A percentile compares a stretch with the other conserved stretches of the same genome.
Conservation (phyloP, 2,888 invertebrate genomes). For the Noctua janthina region DNA sequence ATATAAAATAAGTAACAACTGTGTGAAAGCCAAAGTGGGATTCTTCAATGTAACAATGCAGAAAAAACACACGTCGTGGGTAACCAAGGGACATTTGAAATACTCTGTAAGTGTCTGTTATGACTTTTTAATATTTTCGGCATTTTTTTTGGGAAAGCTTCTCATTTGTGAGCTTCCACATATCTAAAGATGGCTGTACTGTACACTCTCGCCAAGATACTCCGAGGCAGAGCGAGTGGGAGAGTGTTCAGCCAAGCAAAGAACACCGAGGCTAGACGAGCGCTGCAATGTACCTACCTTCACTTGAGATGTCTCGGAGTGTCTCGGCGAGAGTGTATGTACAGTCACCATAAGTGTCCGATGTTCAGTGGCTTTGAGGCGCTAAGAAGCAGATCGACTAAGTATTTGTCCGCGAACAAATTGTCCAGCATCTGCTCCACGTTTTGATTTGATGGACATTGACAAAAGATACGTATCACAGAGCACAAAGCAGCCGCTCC, state of each 20-base stretch:
- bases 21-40: constrained; percentile 20
- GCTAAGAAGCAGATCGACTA: too few relatives aligned
- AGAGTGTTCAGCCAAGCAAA: neutral
- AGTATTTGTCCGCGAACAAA: too few relatives aligned
- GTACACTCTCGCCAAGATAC: neutral
- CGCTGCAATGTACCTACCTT: neutral
- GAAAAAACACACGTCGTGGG: neutral
- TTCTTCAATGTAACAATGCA: constrained; percentile 1
- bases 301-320: too few relatives aligned
- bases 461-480: too few relatives aligned
- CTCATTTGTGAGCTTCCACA: neutral
- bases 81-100: accelerated
- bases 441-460: too few relatives aligned
- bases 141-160: neutral
- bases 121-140: neutral
- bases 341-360: too few relatives aligned
- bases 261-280: neutral
- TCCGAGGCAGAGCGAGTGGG: neutral
- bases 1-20: constrained; percentile 14
- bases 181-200: neutral
- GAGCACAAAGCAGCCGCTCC: too few relatives aligned
- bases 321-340: too few relatives aligned
- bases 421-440: too few relatives aligned
- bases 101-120: constrained; percentile 33
- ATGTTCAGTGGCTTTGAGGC: too few relatives aligned